Evolutionary conservation across 1,140 invertebrate genomes (phyloP).

Genomic region (Drosophila albomicans): DNA sequence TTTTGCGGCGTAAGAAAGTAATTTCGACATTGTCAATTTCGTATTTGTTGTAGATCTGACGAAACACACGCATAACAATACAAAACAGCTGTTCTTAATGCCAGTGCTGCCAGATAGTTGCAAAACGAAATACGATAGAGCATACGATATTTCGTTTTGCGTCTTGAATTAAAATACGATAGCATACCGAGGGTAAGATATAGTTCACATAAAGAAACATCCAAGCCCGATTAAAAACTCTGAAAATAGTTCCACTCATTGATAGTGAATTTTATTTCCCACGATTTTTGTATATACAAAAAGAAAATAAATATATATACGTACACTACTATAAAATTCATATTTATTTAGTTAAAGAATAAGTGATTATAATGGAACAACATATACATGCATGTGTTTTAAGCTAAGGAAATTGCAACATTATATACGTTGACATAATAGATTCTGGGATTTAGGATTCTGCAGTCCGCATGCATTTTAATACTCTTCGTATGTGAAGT

Average conservation of each 20-base stretch:
- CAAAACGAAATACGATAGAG: neutral
- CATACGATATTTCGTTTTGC: too few species aligned
- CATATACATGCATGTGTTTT: neutral
- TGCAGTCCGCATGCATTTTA: neutral
- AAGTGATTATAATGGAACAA: slow-evolving; percentile 11
- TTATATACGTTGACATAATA: slow-evolving; percentile 5
- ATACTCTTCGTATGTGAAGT: slow-evolving; percentile 60
- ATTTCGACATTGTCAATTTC: slow-evolving; percentile 64
- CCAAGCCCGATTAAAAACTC: too few species aligned
- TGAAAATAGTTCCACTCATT: too few species aligned
- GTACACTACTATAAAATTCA: neutral
- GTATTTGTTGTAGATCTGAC: slow-evolving; percentile 42
- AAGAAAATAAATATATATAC: neutral
- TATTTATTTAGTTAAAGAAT: slow-evolving; percentile 10
- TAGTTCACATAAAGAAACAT: too few species aligned
- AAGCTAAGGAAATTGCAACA: neutral
- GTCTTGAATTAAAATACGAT: neutral
- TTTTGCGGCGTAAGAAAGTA: slow-evolving; percentile 47
- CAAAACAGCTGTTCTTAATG: slow-evolving; percentile 42
- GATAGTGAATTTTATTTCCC: too few species aligned
- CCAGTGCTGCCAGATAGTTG: slow-evolving; percentile 20
- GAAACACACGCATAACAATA: slow-evolving; percentile 53
- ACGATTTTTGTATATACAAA: too few species aligned
- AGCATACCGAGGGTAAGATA: too few species aligned
- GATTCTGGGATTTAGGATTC: neutral